phyloP scores from a whole-genome alignment of 2,113 vertebrate genomes.

The Genyomyrus donnyi region DNA sequence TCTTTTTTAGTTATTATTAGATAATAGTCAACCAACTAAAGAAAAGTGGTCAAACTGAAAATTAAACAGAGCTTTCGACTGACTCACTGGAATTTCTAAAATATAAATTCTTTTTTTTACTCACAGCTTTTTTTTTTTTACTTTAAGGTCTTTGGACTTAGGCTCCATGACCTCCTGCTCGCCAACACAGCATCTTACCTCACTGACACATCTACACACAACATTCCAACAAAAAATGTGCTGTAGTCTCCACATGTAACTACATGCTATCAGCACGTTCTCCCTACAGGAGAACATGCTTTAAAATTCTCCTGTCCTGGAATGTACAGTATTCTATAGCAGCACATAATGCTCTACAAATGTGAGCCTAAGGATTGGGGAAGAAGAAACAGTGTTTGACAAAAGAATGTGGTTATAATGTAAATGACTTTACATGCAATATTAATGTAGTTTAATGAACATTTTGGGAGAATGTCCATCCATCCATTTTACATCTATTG shows the following conservation, averaged over 20 bases:
- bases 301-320: not conserved
- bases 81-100: not conserved
- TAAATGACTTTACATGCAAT: not conserved
- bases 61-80: not conserved
- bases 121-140: too few relatives aligned
- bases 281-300: not conserved
- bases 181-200: not conserved
- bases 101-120: not conserved
- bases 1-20: not conserved
- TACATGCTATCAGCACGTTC: not conserved
- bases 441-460: not conserved
- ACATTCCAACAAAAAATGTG: not conserved
- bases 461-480: not conserved
- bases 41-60: not conserved
- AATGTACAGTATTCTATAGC: not conserved
- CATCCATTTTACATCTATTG: not conserved
- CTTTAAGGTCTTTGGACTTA: not conserved
- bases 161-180: not conserved
- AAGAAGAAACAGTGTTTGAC: not conserved
- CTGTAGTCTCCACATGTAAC: not conserved
- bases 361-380: not conserved
- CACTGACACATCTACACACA: not conserved
- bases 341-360: not conserved
- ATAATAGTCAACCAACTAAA: not conserved
- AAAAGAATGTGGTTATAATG: not conserved